Evolutionary conservation across 2,888 invertebrate genomes (phyloP).

Genomic region (Pterobdella sp.): DNA sequence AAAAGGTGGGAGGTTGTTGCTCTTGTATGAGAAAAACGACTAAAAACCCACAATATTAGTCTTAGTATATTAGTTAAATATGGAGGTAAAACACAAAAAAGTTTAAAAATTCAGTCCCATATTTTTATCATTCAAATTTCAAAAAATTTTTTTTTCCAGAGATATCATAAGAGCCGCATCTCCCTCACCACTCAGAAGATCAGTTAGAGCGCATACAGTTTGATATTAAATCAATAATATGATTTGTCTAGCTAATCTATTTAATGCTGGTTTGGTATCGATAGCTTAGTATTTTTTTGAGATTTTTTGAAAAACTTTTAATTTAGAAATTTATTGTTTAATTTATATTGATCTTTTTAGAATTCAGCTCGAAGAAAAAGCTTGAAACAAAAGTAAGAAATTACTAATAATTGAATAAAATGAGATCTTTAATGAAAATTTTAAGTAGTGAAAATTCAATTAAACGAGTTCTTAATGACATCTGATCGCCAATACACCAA

Average conservation of each 20-base stretch:
- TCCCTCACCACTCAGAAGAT: slow-evolving; percentile 23
- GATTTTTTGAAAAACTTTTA: not conserved
- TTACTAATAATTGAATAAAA: not conserved
- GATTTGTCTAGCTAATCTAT: not conserved
- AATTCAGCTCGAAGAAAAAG: slow-evolving; percentile 30
- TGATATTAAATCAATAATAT: not conserved
- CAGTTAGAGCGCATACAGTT: slow-evolving; percentile 15
- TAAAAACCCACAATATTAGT: no score
- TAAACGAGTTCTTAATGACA: no score
- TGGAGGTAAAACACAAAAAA: not conserved
- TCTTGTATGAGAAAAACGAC: not conserved
- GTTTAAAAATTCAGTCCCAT: not conserved
- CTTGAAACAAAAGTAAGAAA: slow-evolving; percentile 31
- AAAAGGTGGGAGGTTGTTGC: not conserved
- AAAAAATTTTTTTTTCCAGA: slow-evolving; percentile 9
- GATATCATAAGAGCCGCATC: not conserved
- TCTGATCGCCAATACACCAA: no score
- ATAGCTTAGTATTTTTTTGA: no score
- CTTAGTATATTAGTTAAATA: no score
- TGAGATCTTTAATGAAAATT: not conserved
- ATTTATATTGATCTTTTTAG: no score
- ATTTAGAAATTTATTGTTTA: not conserved
- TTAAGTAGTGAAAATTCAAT: no score
- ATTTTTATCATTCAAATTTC: not conserved
- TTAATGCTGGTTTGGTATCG: not conserved